phyloP scores from a whole-genome alignment of 2,797 vertebrate genomes.

The Sebastes umbrosus region DNA sequence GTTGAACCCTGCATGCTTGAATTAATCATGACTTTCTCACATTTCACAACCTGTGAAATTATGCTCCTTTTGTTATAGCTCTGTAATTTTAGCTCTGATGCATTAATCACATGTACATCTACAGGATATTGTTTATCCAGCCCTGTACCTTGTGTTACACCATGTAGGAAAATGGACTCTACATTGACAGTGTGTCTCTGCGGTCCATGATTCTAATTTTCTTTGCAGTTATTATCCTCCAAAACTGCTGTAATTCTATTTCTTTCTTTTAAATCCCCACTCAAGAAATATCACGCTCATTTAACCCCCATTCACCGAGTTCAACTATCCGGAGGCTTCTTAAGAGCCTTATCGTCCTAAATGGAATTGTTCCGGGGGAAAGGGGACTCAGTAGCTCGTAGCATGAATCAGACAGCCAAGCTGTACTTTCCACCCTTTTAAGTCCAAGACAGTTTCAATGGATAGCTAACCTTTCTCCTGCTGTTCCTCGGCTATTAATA shows the following conservation, averaged over 20 bases:
- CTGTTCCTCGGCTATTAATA: constrained; percentile 66
- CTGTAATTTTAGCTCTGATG: neutral
- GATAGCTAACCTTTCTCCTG: constrained; percentile 65
- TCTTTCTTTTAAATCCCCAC: neutral
- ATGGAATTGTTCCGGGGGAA: neutral
- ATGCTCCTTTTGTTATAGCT: neutral
- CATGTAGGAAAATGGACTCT: neutral
- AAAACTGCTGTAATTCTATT: neutral
- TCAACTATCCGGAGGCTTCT: neutral
- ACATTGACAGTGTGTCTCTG: neutral
- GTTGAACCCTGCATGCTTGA: neutral
- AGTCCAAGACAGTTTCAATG: constrained; percentile 54
- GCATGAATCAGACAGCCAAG: constrained; percentile 14
- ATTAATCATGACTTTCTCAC: neutral
- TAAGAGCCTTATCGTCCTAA: neutral
- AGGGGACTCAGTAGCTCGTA: neutral
- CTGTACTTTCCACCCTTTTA: constrained; percentile 39
- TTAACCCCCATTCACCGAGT: neutral
- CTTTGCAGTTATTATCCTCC: neutral
- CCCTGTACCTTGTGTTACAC: neutral
- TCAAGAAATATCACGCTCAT: neutral
- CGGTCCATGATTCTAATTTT: neutral
- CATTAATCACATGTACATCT: neutral
- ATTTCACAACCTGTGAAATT: neutral
- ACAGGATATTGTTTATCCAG: neutral